Base-by-base conservation (phyloP, 2,797 vertebrate genomes). In the Eupleurogrammus muticus region DNA sequence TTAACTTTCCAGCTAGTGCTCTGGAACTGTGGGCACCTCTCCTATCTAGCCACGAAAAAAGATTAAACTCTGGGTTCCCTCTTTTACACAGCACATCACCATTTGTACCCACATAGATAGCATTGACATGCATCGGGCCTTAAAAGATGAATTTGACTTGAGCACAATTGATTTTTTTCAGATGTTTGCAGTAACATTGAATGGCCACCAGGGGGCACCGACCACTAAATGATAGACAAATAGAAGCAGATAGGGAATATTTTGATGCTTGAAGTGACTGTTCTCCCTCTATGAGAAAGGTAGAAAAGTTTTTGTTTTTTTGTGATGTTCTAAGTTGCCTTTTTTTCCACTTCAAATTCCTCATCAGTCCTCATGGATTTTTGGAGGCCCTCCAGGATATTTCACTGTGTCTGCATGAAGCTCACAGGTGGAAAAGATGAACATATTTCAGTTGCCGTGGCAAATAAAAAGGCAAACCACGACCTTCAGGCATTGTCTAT, bases 161-260 rank as follows among this genome's bases (percentile, higher is more conserved):
- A 57, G 57, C 34, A 58, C 38, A 47, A 32, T 46, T 70, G 56
- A 78, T 79, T 80, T 77, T 79, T 81, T 79, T 53, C 35, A 70
- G 59, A 10, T 48, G 11, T 40, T 14, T 28, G 71, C 61, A 80
- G 64, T 74, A 57, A 7, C 32, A 1, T 2, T 0, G 4, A 36
- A 21, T n/a, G 23, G 5, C 73, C 88, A 67, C 1, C 75, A 89
- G 88, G 59, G 34, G 86, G 73, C 66, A 83, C 75, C 73, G 59
- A 7, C 8, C 59, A 55, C 62, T 46, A 49, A 86, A 66, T 20
- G 42, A 85, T 77, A 62, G 11, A 12, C 14, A 32, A n/a, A n/a
- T 2, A 58, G 1, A 13, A 5, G 23, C 47, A 6, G 20, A 28
- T 1, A 2, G 24, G 34, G 20, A 10, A 4, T 60, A 11, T 49